These are phyloP conservation scores for Cataglyphis altisquamis DNA, from an alignment of 2,888 invertebrate genomes.

Conservation along the genomic window DNA sequence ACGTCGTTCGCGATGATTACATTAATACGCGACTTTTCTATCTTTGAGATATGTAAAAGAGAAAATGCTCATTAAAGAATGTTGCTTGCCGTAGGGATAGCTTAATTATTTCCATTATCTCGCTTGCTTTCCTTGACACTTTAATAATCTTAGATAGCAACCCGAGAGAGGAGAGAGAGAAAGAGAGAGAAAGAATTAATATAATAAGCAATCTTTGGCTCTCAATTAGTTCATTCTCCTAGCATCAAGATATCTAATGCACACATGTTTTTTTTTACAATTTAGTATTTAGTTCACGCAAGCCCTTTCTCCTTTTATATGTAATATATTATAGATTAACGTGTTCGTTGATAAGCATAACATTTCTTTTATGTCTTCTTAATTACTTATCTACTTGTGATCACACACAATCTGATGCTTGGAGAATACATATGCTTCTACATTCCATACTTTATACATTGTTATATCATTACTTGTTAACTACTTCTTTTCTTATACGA, in stretches of 20 bases:
- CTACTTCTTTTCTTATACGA: not conserved
- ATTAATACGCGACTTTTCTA: not conserved
- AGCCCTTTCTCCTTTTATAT: not conserved
- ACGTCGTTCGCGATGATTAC: not conserved
- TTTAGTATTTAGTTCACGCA: not conserved
- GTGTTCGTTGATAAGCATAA: not conserved
- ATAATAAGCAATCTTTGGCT: not conserved
- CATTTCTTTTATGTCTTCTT: not conserved
- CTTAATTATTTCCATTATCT: slow-evolving; percentile 2
- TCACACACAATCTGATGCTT: not conserved
- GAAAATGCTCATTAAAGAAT: not conserved
- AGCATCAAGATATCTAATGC: too few species aligned
- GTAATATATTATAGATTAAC: slow-evolving; percentile 1
- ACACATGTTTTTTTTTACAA: not conserved
- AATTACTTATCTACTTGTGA: not conserved
- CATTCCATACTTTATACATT: not conserved
- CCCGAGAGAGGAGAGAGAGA: not conserved
- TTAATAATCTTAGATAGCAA: not conserved
- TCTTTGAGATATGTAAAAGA: not conserved
- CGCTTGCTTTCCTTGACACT: not conserved
- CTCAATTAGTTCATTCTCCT: too few species aligned
- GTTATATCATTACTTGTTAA: not conserved
- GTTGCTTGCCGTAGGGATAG: not conserved
- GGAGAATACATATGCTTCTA: not conserved
- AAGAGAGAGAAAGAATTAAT: not conserved